Conservation (phyloP, 2,113 vertebrate genomes). For the Muntiacus reevesi region DNA sequence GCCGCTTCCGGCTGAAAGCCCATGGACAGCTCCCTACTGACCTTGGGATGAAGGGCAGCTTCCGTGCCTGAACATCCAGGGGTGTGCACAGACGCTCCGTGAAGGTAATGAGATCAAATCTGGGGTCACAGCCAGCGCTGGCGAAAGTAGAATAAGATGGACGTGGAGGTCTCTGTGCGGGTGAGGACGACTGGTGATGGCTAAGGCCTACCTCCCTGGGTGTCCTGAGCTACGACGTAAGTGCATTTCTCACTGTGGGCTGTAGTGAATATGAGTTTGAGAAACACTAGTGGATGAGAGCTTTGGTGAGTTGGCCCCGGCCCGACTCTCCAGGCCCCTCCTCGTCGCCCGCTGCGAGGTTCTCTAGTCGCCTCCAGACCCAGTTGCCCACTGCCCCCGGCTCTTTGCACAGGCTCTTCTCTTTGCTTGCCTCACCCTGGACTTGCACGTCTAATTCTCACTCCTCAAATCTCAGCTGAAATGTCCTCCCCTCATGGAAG, state of each 20-base stretch:
- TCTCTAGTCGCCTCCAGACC: neutral
- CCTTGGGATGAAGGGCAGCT: neutral
- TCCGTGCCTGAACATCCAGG: neutral
- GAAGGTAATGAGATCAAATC: neutral
- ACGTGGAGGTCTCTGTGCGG: neutral
- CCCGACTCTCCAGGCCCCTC: neutral
- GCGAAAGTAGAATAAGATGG: neutral
- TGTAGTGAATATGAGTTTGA: neutral
- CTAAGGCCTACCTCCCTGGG: neutral
- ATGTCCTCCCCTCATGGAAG: neutral
- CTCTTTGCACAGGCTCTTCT: neutral
- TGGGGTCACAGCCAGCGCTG: neutral
- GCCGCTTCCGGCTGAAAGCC: neutral
- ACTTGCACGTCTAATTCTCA: neutral
- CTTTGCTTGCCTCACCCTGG: neutral
- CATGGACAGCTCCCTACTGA: neutral
- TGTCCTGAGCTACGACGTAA: neutral
- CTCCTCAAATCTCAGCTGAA: neutral
- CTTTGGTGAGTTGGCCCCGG: neutral
- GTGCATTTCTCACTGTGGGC: neutral
- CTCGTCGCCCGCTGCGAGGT: too few species aligned
- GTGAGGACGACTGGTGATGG: neutral
- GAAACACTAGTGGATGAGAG: neutral
- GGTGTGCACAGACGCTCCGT: neutral
- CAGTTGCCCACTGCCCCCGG: neutral